Evolutionary conservation across 1,140 invertebrate genomes (phyloP), one percentile per base, ranked within the genome.

Genomic region (Drosophila erecta): DNA sequence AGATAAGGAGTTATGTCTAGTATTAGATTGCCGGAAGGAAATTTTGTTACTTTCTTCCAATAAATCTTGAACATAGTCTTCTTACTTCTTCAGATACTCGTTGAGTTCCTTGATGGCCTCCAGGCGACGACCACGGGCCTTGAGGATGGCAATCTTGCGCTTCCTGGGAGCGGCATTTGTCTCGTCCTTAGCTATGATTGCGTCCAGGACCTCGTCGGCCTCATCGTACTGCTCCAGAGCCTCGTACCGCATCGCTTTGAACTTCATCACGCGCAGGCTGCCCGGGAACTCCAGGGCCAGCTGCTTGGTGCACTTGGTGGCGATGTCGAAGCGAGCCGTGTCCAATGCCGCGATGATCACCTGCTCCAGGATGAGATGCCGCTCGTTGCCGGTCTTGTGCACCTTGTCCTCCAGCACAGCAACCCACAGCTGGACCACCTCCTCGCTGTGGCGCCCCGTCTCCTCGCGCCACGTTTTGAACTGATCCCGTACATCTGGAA

Each of bases 61-160:
- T 7, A 30, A 30, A 7, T 5, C 37, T 7, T n/a, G 3, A n/a
- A 17, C n/a, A 8, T 4, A 43, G 41, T 4, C 4, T 20, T 12
- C 3, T 3, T 78, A 90, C 84, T 89, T 90, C 69, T 90, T 89
- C 3, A 99, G 94, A 94, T 99, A 99, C 75, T 99, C 97, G 55
- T 96, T 96, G 12, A 99, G 93, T 92, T 98, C 97, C 91, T 97
- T 97, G 38, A 99, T 98, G 15, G 98, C 98, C 91, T 99, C 98
- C 20, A 94, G 69, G 60, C 95, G 96, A 75, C 96, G 95, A 37
- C 98, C 97, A 90, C 96, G 95, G 0, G 97, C 96, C 93, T 99
- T 99, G 17, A 98, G 93, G 81, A 99, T 97, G 11, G 98, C 97
- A 49, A 99, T 95, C 92, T 96, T 95, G 51, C 98, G 93, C 93